Evolutionary conservation across 2,113 vertebrate genomes (phyloP).

Genomic region (Sminthopsis crassicaudata): DNA sequence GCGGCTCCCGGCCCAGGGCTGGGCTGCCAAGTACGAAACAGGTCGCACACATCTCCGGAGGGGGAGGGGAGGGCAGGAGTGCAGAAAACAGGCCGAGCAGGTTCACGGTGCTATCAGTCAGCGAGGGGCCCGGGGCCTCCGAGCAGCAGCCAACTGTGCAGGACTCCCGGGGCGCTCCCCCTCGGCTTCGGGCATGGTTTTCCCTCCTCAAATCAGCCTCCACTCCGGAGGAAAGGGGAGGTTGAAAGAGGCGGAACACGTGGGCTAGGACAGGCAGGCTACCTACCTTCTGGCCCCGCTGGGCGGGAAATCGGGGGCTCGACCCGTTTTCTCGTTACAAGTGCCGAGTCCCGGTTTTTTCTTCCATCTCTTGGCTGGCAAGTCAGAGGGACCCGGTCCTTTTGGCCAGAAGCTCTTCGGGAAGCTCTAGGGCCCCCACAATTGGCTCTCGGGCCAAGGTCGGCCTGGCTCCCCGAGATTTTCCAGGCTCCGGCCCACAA

Average conservation of each 20-base stretch:
- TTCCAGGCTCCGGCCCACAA: neutral
- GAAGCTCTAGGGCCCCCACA: neutral
- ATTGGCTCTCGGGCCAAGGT: too few species aligned
- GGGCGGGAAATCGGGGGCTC: neutral
- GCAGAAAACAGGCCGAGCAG: neutral
- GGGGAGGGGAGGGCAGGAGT: neutral
- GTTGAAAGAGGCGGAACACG: neutral
- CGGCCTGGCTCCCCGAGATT: neutral
- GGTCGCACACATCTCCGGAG: too few species aligned
- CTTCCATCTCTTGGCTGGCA: neutral
- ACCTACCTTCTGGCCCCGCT: neutral
- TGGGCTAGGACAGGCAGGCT: neutral
- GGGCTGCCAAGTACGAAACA: neutral
- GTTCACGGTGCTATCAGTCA: neutral
- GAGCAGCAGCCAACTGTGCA: too few species aligned
- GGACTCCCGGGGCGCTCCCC: too few species aligned
- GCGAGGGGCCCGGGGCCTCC: neutral
- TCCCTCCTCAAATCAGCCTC: neutral
- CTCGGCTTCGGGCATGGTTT: neutral
- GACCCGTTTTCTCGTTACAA: neutral
- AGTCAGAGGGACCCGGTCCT: neutral
- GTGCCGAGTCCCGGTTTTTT: neutral
- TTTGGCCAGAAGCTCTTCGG: neutral
- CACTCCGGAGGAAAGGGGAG: too few species aligned
- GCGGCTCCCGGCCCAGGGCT: neutral